Percentiles rank a stretch among this genome's conserved stretches.
Conservation (phyloP, 2,797 vertebrate species). For the Sternarchorhynchus goeldii region DNA sequence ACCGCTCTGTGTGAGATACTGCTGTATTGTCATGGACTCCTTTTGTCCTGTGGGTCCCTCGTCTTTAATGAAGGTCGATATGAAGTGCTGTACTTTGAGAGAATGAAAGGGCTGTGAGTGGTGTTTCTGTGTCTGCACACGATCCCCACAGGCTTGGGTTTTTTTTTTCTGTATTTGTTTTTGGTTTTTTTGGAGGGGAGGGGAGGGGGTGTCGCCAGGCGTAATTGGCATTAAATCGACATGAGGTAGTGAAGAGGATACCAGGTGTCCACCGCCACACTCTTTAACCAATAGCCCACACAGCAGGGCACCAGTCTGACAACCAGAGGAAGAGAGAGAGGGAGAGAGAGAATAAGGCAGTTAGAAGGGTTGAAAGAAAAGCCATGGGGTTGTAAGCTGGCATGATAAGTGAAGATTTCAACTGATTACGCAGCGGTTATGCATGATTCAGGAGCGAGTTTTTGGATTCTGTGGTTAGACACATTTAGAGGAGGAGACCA, state of each 20-base stretch:
- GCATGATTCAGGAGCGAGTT: conserved; percentile 12
- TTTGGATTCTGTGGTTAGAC: neutral
- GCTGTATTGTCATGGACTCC: neutral
- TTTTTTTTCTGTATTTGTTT: neutral
- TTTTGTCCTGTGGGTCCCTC: conserved; percentile 11
- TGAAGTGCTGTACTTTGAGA: conserved; percentile 7
- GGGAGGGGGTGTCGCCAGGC: conserved; percentile 13
- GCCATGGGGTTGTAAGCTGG: conserved; percentile 37
- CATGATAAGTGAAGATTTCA: conserved; percentile 35
- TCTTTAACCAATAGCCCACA: conserved; percentile 22
- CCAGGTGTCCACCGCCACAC: conserved; percentile 24
- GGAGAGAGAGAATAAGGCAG: conserved; percentile 3
- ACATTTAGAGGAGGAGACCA: conserved; percentile 18
- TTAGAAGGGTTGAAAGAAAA: conserved; percentile 40
- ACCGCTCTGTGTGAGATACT: no score
- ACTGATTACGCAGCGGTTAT: conserved; percentile 7
- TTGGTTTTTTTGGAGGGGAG: neutral
- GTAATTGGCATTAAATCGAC: conserved; percentile 54
- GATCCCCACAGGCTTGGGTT: neutral
- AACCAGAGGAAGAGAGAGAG: neutral
- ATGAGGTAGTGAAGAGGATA: conserved; percentile 37
- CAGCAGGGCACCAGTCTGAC: conserved; percentile 22
- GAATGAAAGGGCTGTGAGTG: conserved; percentile 2
- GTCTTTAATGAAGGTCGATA: conserved; percentile 35
- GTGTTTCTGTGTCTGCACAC: neutral